These are phyloP conservation scores for Chelon labrosus DNA, from an alignment of 2,797 vertebrate genomes.

Conservation along the genomic window DNA sequence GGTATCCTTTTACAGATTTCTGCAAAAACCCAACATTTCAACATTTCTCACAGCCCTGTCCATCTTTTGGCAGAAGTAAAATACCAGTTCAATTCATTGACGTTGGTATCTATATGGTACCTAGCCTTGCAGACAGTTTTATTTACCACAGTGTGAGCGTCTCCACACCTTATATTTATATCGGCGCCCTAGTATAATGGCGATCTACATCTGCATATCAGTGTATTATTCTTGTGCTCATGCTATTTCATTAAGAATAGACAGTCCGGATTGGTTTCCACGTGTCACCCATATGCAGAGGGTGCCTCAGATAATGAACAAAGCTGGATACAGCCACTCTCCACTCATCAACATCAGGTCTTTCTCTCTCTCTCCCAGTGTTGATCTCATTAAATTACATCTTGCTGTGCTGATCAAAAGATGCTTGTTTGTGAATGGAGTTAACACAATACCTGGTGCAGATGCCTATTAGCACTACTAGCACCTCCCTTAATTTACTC, in stretches of 20 bases:
- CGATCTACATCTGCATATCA: background rate
- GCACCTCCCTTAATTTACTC: constrained; percentile 25
- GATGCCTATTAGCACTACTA: constrained; percentile 18
- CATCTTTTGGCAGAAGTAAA: constrained; percentile 22
- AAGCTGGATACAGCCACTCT: constrained; percentile 8
- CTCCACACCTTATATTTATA: background rate
- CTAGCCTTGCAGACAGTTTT: background rate
- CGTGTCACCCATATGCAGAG: background rate
- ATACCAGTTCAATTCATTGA: background rate
- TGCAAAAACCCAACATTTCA: background rate
- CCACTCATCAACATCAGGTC: constrained; percentile 12
- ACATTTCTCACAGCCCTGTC: background rate
- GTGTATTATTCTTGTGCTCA: background rate
- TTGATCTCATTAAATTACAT: constrained; percentile 36
- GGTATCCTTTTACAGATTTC: too few species aligned
- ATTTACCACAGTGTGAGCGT: background rate
- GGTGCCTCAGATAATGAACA: constrained; percentile 27
- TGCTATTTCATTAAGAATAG: constrained; percentile 2
- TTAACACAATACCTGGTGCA: background rate
- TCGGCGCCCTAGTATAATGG: background rate
- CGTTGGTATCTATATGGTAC: background rate
- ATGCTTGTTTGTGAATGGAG: constrained; percentile 27
- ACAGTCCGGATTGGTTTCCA: constrained; percentile 13
- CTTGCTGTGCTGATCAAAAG: constrained; percentile 46
- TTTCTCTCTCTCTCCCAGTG: constrained; percentile 11